Base-by-base conservation (phyloP, 2,113 vertebrate species). In the Petromus typicus region DNA sequence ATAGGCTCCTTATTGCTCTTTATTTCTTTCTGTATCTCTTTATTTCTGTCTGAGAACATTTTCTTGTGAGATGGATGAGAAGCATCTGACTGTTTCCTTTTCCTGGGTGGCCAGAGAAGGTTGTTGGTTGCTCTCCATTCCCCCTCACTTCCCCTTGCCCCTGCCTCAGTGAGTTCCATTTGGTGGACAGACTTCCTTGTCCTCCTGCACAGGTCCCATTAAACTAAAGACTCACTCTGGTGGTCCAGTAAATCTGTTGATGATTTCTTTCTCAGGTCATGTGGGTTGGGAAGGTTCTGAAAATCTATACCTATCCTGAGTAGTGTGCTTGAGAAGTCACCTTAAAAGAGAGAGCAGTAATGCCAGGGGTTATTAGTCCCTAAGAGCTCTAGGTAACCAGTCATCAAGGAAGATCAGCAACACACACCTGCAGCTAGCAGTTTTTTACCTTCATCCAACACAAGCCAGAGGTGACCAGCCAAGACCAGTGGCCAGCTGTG, bases 21-120 rank as follows among this genome's bases (percentile, higher is more conserved):
- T 71, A 78, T 69, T 89, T 73, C 32, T 73, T 89, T 11, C 17
- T 30, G 3, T 37, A 37, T 80, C 37, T 73, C 10, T 85, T 34
- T 48, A 34, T 75, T 67, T 86, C 37, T 85, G 3, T 81, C 23
- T 92, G 23, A 83, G 34, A 57, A 78, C 17, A 54, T 80, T 84
- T 94, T 73, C 63, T 96, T 95, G 20, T 71, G 37, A 40, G 67
- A 71, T n/a, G 40, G n/a, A 23, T 71, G 67, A 71, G 20, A 71
- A 40, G 67, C 37, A 12, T 23, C 37, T 40, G 37, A 71, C 67
- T 37, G 20, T 22, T 3, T 20, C 18, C 18, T 71, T 40, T 71
- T 25, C 20, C 37, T 11, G 61, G 23, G 27, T 63, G 61, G 37
- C 67, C 37, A 40, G 37, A 71, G 37, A 40, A 23, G 22, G 37